Evolutionary conservation across 2,888 invertebrate genomes (phyloP), one percentile per base, ranked within the genome.

Genomic region (Timandra comae): DNA sequence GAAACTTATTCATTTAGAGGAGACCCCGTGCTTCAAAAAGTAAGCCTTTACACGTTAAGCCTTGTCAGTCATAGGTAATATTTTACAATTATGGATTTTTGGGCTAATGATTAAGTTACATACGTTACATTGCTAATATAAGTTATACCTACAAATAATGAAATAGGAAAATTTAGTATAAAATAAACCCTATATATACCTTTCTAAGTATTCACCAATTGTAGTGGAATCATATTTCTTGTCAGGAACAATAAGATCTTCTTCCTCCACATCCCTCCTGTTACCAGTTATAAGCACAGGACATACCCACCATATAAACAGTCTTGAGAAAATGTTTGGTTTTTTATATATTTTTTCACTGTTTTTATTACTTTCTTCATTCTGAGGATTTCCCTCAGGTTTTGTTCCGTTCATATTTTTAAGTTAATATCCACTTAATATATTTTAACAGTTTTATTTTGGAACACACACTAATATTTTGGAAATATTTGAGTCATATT

Each of bases 221-320:
- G 52, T 56, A 25, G 86, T 79, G 0, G 91, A 90, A 39, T 84
- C 75, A 53, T 92, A 93, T 42, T 85, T 80, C 30, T 88, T 84
- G 5, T 90, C 74, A 0, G 90, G 87, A 26, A 65, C 41, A 13
- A 91, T 89, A 12, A 94, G 77, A 69, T 94, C 93, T 5, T 84
- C 75, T 30, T 91, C 85, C 49, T 88, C 88, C 7, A 94, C 74
- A 38, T 90, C 88, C 44, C 87, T 78, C 53, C 63, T 81, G 35
- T 86, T 84, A 3, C 91, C 91, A 48, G 84, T 87, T 33, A 81
- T 67, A 5, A 86, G 52, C 30, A 86, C 76, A 5, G 86, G 86
- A 41, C 77, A 78, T 37, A 86, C 61, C 86, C 86, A 86, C 61
- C 85, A 85, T 21, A 86, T 50, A 40, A 86, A 84, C 10, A 85